These are phyloP conservation scores for Platyscapa corneri DNA, from an alignment of 1,140 invertebrate genomes.

Conservation along the genomic window DNA sequence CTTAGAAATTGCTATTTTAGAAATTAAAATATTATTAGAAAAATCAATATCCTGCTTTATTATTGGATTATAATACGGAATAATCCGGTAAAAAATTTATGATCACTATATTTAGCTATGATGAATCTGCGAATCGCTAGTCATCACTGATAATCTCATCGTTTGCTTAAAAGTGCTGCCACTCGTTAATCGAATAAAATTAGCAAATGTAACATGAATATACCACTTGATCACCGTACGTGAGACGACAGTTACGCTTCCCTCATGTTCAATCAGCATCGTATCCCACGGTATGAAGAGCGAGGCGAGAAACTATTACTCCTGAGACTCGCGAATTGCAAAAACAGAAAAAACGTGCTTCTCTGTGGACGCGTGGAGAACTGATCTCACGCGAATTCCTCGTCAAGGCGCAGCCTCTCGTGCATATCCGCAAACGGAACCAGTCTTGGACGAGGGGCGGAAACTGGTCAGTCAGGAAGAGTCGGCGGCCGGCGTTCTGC, in stretches of 20 bases:
- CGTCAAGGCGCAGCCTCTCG: neutral
- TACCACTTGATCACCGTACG: too few relatives aligned
- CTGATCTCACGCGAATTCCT: constrained; percentile 47
- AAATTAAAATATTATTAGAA: too few relatives aligned
- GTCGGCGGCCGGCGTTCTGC: constrained; percentile 50
- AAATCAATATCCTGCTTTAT: too few relatives aligned
- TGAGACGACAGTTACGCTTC: neutral
- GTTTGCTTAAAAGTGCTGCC: too few relatives aligned
- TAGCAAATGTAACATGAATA: too few relatives aligned
- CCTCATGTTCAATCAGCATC: neutral
- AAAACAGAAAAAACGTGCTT: neutral
- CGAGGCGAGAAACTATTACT: neutral
- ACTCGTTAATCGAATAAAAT: too few relatives aligned
- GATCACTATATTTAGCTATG: too few relatives aligned
- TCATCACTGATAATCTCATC: too few relatives aligned
- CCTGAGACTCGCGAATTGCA: neutral
- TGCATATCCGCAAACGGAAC: neutral
- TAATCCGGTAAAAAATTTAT: too few relatives aligned
- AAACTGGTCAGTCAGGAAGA: constrained; percentile 52
- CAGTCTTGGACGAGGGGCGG: constrained; percentile 55
- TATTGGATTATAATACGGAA: too few relatives aligned
- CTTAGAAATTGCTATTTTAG: too few relatives aligned
- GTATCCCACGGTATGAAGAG: neutral
- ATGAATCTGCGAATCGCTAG: too few relatives aligned
- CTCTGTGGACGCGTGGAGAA: constrained; percentile 37